Evolutionary conservation across 2,113 vertebrate species (phyloP).

Genomic region (Machaerirhynchus nigripectus): DNA sequence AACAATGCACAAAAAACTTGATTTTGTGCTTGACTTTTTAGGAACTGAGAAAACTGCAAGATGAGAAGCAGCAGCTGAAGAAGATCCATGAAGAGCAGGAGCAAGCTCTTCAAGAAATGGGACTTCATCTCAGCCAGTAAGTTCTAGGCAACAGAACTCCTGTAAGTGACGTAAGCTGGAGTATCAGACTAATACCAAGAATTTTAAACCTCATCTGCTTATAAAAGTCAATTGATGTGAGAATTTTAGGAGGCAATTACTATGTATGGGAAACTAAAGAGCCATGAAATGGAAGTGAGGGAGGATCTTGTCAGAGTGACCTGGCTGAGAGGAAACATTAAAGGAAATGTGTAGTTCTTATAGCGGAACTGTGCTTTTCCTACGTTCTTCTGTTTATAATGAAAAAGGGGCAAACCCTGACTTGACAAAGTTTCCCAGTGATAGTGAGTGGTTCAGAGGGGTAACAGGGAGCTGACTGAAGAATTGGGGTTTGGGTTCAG

Average conservation of each 20-base stretch:
- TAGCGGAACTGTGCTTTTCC: background rate
- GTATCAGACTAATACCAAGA: background rate
- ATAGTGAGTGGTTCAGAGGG: background rate
- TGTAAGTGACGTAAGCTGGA: fast-evolving
- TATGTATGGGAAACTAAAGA: background rate
- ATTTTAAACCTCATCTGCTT: background rate
- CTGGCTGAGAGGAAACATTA: background rate
- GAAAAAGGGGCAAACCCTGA: background rate
- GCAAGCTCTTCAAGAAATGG: constrained; percentile 97
- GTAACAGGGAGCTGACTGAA: background rate
- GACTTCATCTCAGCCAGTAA: constrained; percentile 97
- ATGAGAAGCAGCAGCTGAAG: constrained; percentile 89
- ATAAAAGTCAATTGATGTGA: background rate
- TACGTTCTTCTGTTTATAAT: background rate
- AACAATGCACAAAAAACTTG: background rate
- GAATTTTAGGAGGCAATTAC: background rate
- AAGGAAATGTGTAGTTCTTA: background rate
- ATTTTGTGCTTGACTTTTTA: constrained; percentile 39
- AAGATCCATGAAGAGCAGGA: constrained; percentile 90
- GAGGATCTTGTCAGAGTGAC: background rate
- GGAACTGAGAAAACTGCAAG: constrained; percentile 87
- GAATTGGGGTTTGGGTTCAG: background rate
- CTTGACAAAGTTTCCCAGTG: background rate
- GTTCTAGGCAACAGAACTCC: background rate
- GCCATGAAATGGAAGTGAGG: background rate